Evolutionary conservation across 2,113 vertebrate genomes (phyloP).

Genomic region (Tinamus guttatus): DNA sequence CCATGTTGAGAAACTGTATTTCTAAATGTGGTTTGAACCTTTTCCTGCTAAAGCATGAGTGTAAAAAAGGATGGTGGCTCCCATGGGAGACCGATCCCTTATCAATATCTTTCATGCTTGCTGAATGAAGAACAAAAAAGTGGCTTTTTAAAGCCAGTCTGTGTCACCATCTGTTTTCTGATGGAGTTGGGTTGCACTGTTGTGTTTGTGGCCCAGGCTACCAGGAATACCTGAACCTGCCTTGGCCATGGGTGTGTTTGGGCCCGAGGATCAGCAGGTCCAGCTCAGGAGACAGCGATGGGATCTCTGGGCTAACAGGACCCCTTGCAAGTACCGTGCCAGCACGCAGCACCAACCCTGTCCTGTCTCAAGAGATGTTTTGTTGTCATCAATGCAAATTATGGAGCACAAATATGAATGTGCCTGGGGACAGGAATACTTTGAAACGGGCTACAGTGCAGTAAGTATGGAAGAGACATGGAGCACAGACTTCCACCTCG

Average conservation of each 20-base stretch:
- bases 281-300: not conserved
- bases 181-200: not conserved
- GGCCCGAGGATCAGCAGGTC: not conserved
- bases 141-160: not conserved
- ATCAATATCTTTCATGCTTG: not conserved
- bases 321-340: fast-evolving
- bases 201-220: not conserved
- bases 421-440: not conserved
- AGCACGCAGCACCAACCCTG: not conserved
- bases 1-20: not conserved
- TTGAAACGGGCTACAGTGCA: not conserved
- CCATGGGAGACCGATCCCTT: not conserved
- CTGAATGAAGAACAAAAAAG: not conserved
- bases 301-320: not conserved
- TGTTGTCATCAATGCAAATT: not conserved
- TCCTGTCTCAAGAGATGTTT: not conserved
- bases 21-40: not conserved
- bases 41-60: not conserved
- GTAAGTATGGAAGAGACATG: not conserved
- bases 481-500: not conserved
- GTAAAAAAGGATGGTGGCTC: not conserved
- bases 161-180: too few species aligned
- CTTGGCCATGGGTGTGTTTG: not conserved
- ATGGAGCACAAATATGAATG: not conserved
- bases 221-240: not conserved